Evolutionary conservation across 1,140 invertebrate species (phyloP).

Genomic region (Tetragnatha versicolor): DNA sequence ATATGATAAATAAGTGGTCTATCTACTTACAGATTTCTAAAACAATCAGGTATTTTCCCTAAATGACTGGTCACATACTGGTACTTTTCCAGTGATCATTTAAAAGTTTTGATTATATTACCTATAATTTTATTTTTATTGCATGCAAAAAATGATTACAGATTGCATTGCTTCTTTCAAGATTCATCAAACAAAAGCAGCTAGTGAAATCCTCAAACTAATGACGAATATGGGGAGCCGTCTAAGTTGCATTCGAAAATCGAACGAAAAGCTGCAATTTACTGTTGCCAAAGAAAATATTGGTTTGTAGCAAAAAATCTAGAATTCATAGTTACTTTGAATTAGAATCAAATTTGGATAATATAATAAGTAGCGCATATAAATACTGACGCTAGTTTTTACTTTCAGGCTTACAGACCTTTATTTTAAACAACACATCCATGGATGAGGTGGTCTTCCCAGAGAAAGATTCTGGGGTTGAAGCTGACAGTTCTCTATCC

Average conservation of each 20-base stretch:
- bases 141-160: no score
- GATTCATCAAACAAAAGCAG: slow-evolving; percentile 28
- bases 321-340: no score
- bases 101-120: no score
- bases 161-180: no score
- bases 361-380: no score
- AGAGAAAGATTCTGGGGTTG: neutral
- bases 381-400: neutral
- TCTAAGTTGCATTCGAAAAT: slow-evolving; percentile 14
- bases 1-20: no score
- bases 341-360: no score
- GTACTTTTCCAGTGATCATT: no score
- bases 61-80: no score
- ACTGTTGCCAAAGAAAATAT: slow-evolving; percentile 19
- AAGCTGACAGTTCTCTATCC: neutral
- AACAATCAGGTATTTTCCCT: no score
- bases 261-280: slow-evolving; percentile 4
- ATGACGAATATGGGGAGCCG: slow-evolving; percentile 10
- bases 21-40: no score
- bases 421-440: slow-evolving; percentile 1
- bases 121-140: no score
- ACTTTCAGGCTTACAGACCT: neutral
- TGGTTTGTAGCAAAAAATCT: neutral
- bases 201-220: slow-evolving; percentile 15
- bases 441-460: neutral